Evolutionary conservation across 1,140 invertebrate genomes (phyloP).

Genomic region (Drosophila micromelanica): DNA sequence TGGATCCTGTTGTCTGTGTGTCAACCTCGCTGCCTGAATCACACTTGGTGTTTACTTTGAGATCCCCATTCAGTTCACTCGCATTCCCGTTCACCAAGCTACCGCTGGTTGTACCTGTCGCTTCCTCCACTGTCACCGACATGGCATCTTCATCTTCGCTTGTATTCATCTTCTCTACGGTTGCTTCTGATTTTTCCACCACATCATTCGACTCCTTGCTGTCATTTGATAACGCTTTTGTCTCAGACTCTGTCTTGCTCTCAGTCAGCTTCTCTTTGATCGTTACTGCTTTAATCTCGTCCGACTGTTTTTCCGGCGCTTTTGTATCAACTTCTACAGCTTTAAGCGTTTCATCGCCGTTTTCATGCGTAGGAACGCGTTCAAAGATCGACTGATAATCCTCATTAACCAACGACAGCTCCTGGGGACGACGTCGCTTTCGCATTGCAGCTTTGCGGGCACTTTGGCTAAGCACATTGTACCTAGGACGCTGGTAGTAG

Average conservation of each 20-base stretch:
- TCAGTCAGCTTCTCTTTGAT: conserved; percentile 46
- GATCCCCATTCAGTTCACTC: conserved; percentile 58
- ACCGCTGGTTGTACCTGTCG: conserved; percentile 1
- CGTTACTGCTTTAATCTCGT: conserved; percentile 50
- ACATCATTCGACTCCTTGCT: conserved; percentile 16
- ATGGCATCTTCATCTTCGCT: conserved; percentile 67
- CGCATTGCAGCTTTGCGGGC: conserved; percentile 82
- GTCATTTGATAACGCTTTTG: conserved; percentile 27
- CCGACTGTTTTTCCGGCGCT: conserved; percentile 19
- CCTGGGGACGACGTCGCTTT: conserved; percentile 87
- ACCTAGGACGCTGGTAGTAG: conserved; percentile 88
- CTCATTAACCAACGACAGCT: conserved; percentile 60
- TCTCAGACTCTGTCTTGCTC: conserved; percentile 20
- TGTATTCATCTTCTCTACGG: conserved; percentile 77
- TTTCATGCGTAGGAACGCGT: conserved; percentile 44
- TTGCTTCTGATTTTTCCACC: conserved; percentile 15
- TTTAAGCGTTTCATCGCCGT: conserved; percentile 68
- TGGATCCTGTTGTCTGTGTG: not conserved
- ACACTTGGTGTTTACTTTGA: conserved; percentile 34
- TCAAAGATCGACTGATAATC: conserved; percentile 55
- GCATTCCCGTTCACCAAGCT: conserved; percentile 47
- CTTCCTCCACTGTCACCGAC: conserved; percentile 30
- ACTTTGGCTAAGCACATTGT: conserved; percentile 84
- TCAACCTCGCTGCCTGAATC: conserved; percentile 14
- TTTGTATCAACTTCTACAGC: conserved; percentile 29